phyloP scores from a whole-genome alignment of 2,888 invertebrate species.

The Mycalesis mineus region DNA sequence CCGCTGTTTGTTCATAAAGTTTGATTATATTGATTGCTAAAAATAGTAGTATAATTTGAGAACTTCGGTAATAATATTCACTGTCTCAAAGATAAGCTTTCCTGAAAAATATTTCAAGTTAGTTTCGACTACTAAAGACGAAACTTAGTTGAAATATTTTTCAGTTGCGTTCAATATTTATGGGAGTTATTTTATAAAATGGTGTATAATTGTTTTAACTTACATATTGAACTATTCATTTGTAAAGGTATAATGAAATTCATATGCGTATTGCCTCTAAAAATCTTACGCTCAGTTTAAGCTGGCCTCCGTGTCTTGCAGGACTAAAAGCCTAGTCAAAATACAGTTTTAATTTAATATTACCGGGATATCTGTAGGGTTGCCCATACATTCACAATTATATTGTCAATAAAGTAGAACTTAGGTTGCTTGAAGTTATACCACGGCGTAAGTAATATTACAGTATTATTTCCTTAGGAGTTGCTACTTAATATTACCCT shows the following conservation, averaged over 20 bases:
- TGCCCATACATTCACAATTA: no score
- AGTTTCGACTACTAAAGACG: no score
- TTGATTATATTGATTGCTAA: slow-evolving; percentile 6
- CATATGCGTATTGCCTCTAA: background rate
- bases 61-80: slow-evolving; percentile 5
- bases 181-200: no score
- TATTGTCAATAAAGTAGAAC: no score
- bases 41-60: slow-evolving; percentile 8
- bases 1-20: slow-evolving; percentile 7
- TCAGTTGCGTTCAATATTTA: no score
- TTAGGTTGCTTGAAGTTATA: no score
- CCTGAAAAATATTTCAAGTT: no score
- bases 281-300: background rate
- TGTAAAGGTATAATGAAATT: background rate
- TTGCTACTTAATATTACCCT: no score
- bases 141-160: no score
- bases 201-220: background rate
- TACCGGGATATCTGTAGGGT: slow-evolving; percentile 52
- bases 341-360: slow-evolving; percentile 44
- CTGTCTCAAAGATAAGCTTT: slow-evolving; percentile 19
- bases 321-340: slow-evolving; percentile 60
- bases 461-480: no score
- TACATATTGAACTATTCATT: background rate
- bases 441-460: no score
- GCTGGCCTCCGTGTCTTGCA: slow-evolving; percentile 38